Evolutionary conservation across 2,888 invertebrate species (phyloP), one percentile per base, ranked within the genome.

Genomic region (Trichopria drosophilae): DNA sequence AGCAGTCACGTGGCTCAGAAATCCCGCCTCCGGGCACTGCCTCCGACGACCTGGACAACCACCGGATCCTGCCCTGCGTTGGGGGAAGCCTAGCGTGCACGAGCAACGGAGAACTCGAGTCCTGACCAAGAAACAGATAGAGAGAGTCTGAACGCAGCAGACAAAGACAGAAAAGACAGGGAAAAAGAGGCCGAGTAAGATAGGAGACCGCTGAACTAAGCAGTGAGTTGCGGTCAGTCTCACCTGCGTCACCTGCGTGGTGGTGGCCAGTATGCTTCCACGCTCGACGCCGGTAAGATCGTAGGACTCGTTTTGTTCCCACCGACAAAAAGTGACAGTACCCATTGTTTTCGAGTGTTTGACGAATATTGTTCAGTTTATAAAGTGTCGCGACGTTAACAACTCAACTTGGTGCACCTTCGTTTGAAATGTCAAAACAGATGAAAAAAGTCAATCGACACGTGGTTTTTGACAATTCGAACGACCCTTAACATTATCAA

Each of bases 241-340:
- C 65, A 70, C 72, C 72, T 71, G 69, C 60, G 50, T 58, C 56
- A 59, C 60, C 61, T 62, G 62, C 64, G 61, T 61, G 57, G 52
- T 46, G 48, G 55, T 60, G 54, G 50, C n/a, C 63, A 62, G 64
- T 63, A 56, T 57, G 60, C 63, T 46, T 59, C 51, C 57, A 58
- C 59, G 55, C 53, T 55, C 55, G 58, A 57, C 51, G 58, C 51
- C 53, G 63, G 52, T 55, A n/a, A n/a, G n/a, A n/a, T n/a, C n/a
- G n/a, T n/a, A n/a, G n/a, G n/a, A n/a, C n/a, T n/a, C n/a, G n/a
- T n/a, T n/a, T n/a, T n/a, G n/a, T n/a, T n/a, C n/a, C n/a, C n/a
- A n/a, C n/a, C n/a, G n/a, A n/a, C n/a, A n/a, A n/a, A n/a, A n/a
- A n/a, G n/a, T n/a, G n/a, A n/a, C n/a, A n/a, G n/a, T n/a, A n/a